Base-by-base conservation (phyloP, 2,113 vertebrate genomes). In the Tragelaphus buxtoni region DNA sequence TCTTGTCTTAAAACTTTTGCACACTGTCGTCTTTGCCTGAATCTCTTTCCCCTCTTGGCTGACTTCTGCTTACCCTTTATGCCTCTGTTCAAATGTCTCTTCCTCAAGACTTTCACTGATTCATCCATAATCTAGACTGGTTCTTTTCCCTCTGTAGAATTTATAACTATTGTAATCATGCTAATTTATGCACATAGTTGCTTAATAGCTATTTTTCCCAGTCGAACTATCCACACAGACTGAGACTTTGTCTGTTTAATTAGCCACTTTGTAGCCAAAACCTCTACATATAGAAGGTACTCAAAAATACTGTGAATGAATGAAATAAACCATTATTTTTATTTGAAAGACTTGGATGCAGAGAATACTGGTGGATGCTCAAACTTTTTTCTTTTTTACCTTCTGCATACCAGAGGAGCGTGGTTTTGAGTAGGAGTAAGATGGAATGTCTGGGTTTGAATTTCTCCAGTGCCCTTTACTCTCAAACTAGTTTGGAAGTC, bases 401-500 rank as follows among this genome's bases (percentile, higher is more conserved):
- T 93, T 84, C 8, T 5, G 5, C 4, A 35, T 84, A 60, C 49
- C 6, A 56, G 42, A 90, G 28, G 32, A 88, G 32, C 14, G 45
- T 90, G 28, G 32, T 60, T 97, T 96, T 69, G 53, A 90, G 90
- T 65, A 26, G 76, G 79, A 76, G 39, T 93, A 35, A 76, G 53
- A 32, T 42, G 12, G 35, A 84, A 93, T 92, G 51, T 86, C 30
- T 53, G 24, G 39, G 35, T 89, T 92, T 17, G 14, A 92, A 61
- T 80, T 94, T 97, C 65, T 95, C 49, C 22, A 55, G 9, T 81
- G 39, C 30, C 14, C 94, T 94, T 94, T 56, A 61, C 17, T 90
- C 16, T 88, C 56, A 95, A 51, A 86, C 28, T 93, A 47, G 79
- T 88, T 96, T 91, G 74, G 51, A 83, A 89, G 53, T 30, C 17